Conservation (phyloP, 2,888 invertebrate genomes). For the Anodontia alba region DNA sequence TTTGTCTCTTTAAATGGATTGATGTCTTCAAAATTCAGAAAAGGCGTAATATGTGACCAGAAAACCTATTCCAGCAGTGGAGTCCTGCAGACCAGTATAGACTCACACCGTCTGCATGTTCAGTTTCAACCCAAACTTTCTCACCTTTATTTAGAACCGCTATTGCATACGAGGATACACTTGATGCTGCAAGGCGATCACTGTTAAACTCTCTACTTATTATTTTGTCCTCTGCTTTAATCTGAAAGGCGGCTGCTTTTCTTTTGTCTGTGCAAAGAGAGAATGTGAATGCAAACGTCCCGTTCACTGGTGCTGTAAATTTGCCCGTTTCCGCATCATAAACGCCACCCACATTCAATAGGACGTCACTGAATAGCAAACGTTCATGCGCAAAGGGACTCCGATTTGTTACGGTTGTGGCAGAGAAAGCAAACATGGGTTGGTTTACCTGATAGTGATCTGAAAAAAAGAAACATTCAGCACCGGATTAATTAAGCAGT, state of each 20-base stretch:
- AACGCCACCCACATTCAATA: background rate
- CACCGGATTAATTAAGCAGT: too few relatives aligned
- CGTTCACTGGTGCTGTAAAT: background rate
- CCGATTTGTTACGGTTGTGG: background rate
- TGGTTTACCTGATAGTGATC: too few relatives aligned
- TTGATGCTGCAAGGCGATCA: background rate
- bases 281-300: background rate
- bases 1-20: too few relatives aligned
- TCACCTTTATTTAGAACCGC: background rate
- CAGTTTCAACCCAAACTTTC: background rate
- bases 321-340: background rate
- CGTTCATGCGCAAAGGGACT: background rate
- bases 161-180: background rate
- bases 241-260: background rate
- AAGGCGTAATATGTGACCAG: background rate
- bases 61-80: background rate
- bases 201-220: background rate
- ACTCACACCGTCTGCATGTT: background rate
- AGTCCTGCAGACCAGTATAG: background rate
- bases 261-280: background rate
- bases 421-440: background rate
- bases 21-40: too few relatives aligned
- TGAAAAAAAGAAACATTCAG: too few relatives aligned
- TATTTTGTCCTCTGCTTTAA: background rate
- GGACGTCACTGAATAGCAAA: background rate